phyloP scores from a whole-genome alignment of 2,797 vertebrate genomes.

The Pangasius macronema region DNA sequence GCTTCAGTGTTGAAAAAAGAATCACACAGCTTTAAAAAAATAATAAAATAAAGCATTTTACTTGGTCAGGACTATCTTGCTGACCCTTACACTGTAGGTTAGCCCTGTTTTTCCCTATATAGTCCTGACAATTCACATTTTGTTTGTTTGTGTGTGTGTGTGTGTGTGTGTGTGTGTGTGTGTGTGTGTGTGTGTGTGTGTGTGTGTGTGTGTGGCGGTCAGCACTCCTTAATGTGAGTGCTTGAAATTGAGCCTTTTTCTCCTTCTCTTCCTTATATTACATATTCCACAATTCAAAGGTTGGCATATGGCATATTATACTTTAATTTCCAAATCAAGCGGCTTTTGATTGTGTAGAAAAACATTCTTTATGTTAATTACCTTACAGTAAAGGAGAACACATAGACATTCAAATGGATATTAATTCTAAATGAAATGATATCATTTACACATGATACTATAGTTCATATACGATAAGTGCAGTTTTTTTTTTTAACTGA shows the following conservation, averaged over 20 bases:
- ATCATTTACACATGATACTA: background rate
- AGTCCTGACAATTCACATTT: too few species aligned
- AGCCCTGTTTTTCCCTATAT: background rate
- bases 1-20: background rate
- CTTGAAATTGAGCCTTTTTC: too few species aligned
- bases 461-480: background rate
- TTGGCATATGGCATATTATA: background rate
- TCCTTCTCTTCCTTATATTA: too few species aligned
- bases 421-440: background rate
- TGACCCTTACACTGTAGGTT: background rate
- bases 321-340: background rate
- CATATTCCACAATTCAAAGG: too few species aligned
- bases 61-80: background rate
- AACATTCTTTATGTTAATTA: background rate
- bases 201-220: too few species aligned
- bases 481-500: background rate
- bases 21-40: background rate
- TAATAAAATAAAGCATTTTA: too few species aligned
- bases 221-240: too few species aligned
- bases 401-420: background rate
- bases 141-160: too few species aligned
- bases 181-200: too few species aligned
- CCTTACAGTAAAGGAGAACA: background rate
- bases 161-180: too few species aligned
- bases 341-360: background rate